Percentiles rank a stretch among this genome's conserved stretches.
Evolutionary conservation across 2,888 invertebrate species (phyloP).

Genomic region (Yponomeuta sedellus): DNA sequence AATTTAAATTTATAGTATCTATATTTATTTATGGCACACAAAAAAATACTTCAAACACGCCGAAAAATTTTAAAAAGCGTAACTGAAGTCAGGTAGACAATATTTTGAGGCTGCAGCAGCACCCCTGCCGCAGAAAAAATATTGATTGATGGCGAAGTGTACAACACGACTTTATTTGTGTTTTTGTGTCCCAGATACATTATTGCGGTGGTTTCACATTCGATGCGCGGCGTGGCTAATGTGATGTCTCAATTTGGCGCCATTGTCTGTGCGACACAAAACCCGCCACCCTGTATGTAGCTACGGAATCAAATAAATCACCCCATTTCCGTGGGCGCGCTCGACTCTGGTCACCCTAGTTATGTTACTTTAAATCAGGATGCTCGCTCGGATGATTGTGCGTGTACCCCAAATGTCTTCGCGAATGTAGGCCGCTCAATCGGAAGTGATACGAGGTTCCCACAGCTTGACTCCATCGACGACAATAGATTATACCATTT

Average conservation of each 20-base stretch:
- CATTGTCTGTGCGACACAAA: conserved; percentile 48
- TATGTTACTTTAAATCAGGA: background rate
- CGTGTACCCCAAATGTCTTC: background rate
- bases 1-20: background rate
- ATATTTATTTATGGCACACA: background rate
- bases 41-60: background rate
- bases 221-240: conserved; percentile 42
- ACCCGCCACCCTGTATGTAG: conserved; percentile 26
- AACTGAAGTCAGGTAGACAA: conserved; percentile 22
- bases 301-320: conserved; percentile 37
- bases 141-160: conserved; percentile 29
- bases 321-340: conserved; percentile 35
- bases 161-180: conserved; percentile 15
- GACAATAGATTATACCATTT: background rate
- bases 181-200: conserved; percentile 34
- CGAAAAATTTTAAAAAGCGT: conserved; percentile 19
- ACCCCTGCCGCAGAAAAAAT: conserved; percentile 32
- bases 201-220: conserved; percentile 25
- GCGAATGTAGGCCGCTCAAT: background rate
- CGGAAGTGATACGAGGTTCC: background rate
- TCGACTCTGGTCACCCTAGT: conserved; percentile 23
- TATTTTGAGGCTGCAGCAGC: conserved; percentile 10
- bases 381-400: background rate
- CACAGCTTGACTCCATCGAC: background rate
- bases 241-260: conserved; percentile 64